These are phyloP conservation scores for Mus musculus DNA, from an alignment of 2,113 vertebrate species.

Conservation along the genomic window GRCm39 chr15:94774001-94774500, in stretches of 20 bases:
- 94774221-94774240: constrained; percentile 2
- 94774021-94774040: not conserved
- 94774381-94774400: not conserved
- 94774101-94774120: not conserved
- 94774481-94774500: not conserved
- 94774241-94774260: not conserved
- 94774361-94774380: not conserved
- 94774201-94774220: not conserved
- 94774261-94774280: not conserved
- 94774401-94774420: not conserved
- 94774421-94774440: constrained; percentile 3
- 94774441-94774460: not conserved
- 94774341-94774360: not conserved
- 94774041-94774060: not conserved
- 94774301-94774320: not conserved
- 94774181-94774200: not conserved
- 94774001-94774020: not conserved
- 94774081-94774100: not conserved
- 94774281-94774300: not conserved
- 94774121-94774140: not conserved
- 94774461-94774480: not conserved
- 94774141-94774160: not conserved
- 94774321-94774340: not conserved
- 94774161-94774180: not conserved
- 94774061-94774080: not conserved